Base-by-base conservation (phyloP, 2,888 invertebrate species). In the Mimachlamys varia region DNA sequence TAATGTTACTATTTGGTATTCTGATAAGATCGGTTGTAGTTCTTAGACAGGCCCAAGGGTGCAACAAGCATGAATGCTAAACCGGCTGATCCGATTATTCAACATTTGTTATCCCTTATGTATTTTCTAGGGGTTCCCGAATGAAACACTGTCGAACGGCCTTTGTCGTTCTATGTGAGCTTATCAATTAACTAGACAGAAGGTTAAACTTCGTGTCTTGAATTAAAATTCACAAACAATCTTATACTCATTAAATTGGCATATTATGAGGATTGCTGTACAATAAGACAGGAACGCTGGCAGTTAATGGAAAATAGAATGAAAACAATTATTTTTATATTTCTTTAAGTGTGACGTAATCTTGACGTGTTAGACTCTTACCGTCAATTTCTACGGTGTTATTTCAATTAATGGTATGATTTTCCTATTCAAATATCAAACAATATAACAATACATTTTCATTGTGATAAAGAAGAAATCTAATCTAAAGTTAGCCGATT, bases 341-440 rank as follows among this genome's bases (percentile, higher is more conserved):
- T 27, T 2, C 33, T 12, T 33, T 76, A 76, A 76, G 76, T 76
- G 76, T 76, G 7, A 76, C 33, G 76, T 76, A 76, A 76, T 76
- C 0, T 76, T 7, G 1, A 76, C 19, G 33, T 33, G 33, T 19
- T 27, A 4, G 27, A 7, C 58, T 58, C 22, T 33, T 33, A 76
- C 0, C 33, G 2, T 76, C 76, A 33, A 27, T 15, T 76, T 13
- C 33, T 76, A 58, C 7, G 33, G 19, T 76, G 22, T 76, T 76
- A 76, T 76, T 76, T 15, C 33, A 76, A 76, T 76, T 76, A 76
- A 76, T 12, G 17, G 2, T 13, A 76, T 76, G 76, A 7, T 33
- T 76, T 76, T 76, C 76, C 33, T 76, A 76, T 76, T 76, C 33
- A 76, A 33, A 33, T 76, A 76, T 76, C 76, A 76, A 76, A 76